These are phyloP conservation scores for Pristionchus japonicus DNA, from an alignment of 2,888 invertebrate species.

Conservation along the genomic window DNA sequence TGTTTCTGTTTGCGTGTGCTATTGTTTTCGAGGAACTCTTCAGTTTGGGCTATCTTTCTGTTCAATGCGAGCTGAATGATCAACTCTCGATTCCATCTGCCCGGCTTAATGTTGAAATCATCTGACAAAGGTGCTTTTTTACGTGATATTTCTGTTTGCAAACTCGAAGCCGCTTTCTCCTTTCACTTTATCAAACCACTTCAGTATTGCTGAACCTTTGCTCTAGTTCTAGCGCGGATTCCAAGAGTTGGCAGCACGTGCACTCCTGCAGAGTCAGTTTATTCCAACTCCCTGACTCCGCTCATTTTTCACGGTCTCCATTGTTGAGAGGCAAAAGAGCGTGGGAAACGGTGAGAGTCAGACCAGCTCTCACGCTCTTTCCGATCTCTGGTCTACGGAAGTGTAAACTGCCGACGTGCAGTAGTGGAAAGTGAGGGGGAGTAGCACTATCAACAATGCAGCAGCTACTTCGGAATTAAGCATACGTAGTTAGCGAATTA, in stretches of 20 bases:
- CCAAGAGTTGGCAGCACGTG: not conserved
- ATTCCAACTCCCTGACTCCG: not conserved
- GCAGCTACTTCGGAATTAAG: too few species aligned
- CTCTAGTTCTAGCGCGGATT: not conserved
- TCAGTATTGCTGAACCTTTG: not conserved
- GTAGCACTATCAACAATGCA: too few species aligned
- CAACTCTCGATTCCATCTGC: too few species aligned
- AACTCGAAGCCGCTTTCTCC: not conserved
- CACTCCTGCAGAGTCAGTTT: not conserved
- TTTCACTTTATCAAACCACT: not conserved
- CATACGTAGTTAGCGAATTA: too few species aligned
- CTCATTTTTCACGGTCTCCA: not conserved
- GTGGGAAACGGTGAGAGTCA: too few species aligned
- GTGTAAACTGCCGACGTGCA: not conserved
- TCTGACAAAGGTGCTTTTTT: not conserved
- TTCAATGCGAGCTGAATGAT: not conserved
- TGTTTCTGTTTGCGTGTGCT: not conserved
- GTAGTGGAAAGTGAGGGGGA: not conserved
- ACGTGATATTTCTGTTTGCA: not conserved
- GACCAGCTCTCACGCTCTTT: too few species aligned
- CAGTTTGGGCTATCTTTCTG: not conserved
- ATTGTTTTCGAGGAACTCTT: not conserved
- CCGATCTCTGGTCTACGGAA: too few species aligned
- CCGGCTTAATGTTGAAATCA: too few species aligned
- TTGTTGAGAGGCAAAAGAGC: too few species aligned